phyloP scores from a whole-genome alignment of 2,797 vertebrate genomes.

The Sibirionetta formosa region DNA sequence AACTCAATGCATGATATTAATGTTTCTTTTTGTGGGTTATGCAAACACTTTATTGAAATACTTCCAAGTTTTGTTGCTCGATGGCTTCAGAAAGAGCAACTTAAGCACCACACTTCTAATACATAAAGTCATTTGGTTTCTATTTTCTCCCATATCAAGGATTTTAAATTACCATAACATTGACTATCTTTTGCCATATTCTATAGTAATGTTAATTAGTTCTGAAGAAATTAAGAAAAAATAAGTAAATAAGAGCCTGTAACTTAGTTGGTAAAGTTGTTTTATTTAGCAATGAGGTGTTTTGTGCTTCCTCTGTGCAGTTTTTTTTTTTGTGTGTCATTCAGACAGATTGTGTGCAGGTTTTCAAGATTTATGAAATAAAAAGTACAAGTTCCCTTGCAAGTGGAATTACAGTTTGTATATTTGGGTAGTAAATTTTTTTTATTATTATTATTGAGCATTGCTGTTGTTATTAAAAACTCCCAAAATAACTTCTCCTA shows the following conservation, averaged over 20 bases:
- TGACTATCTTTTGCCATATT: background rate
- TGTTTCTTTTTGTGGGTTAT: background rate
- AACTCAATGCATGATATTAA: background rate
- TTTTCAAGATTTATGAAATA: background rate
- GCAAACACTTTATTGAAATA: background rate
- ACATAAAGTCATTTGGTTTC: background rate
- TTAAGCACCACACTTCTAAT: background rate
- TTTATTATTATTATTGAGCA: background rate
- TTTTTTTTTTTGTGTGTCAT: background rate
- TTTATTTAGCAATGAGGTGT: background rate
- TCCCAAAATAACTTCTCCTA: background rate
- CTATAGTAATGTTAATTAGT: background rate
- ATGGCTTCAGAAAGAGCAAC: background rate
- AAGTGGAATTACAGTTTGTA: background rate
- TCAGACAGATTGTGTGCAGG: background rate
- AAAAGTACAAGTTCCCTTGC: background rate
- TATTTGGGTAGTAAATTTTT: background rate
- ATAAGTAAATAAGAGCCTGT: background rate
- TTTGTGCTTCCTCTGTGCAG: background rate
- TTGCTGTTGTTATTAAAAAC: background rate
- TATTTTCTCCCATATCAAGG: background rate
- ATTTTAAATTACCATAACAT: background rate
- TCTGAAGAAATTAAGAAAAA: background rate
- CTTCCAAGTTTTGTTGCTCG: background rate
- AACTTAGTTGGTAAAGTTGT: background rate